Conservation (phyloP, 2,797 vertebrate genomes). For the Leptodactylus fallax region DNA sequence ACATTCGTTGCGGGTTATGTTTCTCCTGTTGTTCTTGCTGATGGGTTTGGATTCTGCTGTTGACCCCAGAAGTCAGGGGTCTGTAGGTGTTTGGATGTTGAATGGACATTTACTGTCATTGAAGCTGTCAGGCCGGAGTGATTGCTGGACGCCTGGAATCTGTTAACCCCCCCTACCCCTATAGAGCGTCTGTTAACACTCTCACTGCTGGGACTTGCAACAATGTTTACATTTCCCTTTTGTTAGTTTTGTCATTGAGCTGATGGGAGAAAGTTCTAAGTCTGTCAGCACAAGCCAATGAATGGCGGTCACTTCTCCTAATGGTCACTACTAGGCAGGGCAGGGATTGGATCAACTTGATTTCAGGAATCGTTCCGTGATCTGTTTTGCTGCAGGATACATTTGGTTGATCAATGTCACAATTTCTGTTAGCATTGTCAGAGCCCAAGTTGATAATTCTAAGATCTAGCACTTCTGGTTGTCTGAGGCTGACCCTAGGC, state of each 20-base stretch:
- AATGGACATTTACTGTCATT: conserved; percentile 47
- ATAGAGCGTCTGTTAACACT: conserved; percentile 44
- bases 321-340: too few species aligned
- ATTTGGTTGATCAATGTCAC: too few species aligned
- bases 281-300: background rate
- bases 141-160: background rate
- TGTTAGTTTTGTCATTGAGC: conserved; percentile 14
- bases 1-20: background rate
- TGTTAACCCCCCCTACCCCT: conserved; percentile 19
- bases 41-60: background rate
- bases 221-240: conserved; percentile 31
- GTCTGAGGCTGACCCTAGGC: too few species aligned
- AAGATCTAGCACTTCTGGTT: too few species aligned
- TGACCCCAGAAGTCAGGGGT: conserved; percentile 20
- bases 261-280: conserved; percentile 3
- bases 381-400: too few species aligned
- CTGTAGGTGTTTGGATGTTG: background rate
- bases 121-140: conserved; percentile 35
- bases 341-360: too few species aligned
- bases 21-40: conserved; percentile 5
- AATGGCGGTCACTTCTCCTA: background rate
- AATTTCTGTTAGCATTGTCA: too few species aligned
- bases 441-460: too few species aligned
- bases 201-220: background rate
- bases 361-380: too few species aligned